These are phyloP conservation scores for Todiramphus chloris DNA, from an alignment of 2,113 vertebrate species.

Conservation along the genomic window DNA sequence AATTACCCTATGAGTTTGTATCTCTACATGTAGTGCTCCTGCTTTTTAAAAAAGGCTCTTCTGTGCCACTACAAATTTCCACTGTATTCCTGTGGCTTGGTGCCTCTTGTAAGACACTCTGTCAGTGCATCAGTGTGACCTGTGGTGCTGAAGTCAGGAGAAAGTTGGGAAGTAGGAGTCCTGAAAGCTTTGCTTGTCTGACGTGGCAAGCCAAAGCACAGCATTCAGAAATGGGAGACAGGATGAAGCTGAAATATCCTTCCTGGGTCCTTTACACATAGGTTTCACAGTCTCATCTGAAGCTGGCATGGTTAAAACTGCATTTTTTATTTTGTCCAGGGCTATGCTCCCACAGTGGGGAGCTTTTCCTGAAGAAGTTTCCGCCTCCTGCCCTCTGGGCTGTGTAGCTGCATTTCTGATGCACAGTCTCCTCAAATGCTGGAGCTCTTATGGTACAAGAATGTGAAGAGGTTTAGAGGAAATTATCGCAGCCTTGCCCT, in stretches of 20 bases:
- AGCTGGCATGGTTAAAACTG: background rate
- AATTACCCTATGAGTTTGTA: background rate
- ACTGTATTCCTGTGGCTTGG: background rate
- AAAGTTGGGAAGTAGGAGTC: background rate
- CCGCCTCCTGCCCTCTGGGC: background rate
- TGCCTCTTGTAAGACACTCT: background rate
- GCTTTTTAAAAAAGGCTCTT: background rate
- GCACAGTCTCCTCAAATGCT: background rate
- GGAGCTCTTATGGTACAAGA: background rate
- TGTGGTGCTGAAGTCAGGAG: background rate
- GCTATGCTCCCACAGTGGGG: background rate
- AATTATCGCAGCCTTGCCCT: background rate
- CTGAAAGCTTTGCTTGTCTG: background rate
- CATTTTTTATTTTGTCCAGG: background rate
- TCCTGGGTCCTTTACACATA: background rate
- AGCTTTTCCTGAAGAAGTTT: background rate
- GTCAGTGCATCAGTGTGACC: background rate
- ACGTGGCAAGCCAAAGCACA: background rate
- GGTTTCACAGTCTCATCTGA: background rate
- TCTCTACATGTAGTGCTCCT: background rate
- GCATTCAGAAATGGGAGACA: background rate
- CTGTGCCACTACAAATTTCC: background rate
- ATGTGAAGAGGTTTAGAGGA: background rate
- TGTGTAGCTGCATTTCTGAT: background rate
- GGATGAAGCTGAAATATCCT: background rate